Evolutionary conservation across 2,888 invertebrate species (phyloP), one percentile per base, ranked within the genome.

Genomic region (Callimorpha dominula): DNA sequence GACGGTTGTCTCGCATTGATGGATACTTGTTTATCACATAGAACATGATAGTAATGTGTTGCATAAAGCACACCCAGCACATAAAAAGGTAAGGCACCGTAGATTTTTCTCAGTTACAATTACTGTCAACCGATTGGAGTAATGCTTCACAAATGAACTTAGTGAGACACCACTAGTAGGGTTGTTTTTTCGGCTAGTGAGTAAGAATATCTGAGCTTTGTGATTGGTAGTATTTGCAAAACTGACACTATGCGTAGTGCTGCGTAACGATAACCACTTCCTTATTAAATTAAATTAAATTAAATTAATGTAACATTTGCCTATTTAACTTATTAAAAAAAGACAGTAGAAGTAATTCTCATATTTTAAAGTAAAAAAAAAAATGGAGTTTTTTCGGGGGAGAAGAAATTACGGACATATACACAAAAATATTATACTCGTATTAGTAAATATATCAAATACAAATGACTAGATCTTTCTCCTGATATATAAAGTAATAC

Each of bases 1-100:
- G 81, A 80, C 80, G 81, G 84, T 68, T 82, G 81, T 80, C 82
- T 81, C 75, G 72, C 81, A 79, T 83, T 83, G 84, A 81, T 76
- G 76, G 43, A 78, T 81, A 71, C 78, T 81, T 80, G 78, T 84
- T 60, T 62, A 69, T 60, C 15, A 68, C 57, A 68, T 57, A 15
- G 11, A 60, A 50, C 50, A 42, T 63, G 49, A 50, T 64, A 17
- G 43, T 6, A 46, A n/a, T 50, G 14, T 62, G 50, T 31, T 63
- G 14, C 49, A 49, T 15, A 60, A 31, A 15, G 14, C 20, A 60
- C 43, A 12, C 1, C 4, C 57, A 57, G 12, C 57, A 20, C 5
- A 57, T 12, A 4, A 57, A 20, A 57, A 57, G n/a, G 9, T 57
- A 4, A 46, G 43, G 57, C 11, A 57, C 4, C 7, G 11, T 4